Base-by-base conservation (phyloP, 2,888 invertebrate genomes). In the Amblyjoppa fuscipennis region DNA sequence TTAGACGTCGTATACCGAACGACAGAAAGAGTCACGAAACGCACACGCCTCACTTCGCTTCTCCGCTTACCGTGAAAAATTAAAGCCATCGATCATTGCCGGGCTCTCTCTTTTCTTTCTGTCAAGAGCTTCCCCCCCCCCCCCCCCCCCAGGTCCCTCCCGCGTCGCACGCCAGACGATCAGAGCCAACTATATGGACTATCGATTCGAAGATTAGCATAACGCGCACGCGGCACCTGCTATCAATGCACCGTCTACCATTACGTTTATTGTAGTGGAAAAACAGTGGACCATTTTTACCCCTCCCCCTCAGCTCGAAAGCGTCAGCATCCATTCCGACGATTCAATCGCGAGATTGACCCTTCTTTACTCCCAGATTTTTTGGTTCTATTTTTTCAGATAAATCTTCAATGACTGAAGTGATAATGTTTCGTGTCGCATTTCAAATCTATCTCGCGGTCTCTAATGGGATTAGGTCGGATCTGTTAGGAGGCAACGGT, bases 41-140 rank as follows among this genome's bases (percentile, higher is more conserved):
- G 76, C 73, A 66, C 56, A 31, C 25, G 31, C 66, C 66, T 80
- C 81, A 80, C 75, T 77, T 84, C 79, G 59, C 66, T 70, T 64
- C 51, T 51, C 81, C 81, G 70, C 71, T 85, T 84, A 86, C 84
- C 79, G 81, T 87, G 85, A 84, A 85, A 87, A 85, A 87, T 87
- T 86, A 82, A 86, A 86, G 84, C 75, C 76, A 87, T 87, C 87
- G 83, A 87, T 87, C 87, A 87, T 87, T 76, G 41, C 31, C 25
- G 38, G 34, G 76, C 45, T 81, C 69, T 38, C 82, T 70, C 75
- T 83, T 51, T 64, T 53, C 34, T 66, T 66, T 68, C 81, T 71
- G 77, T 74, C 68, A 75, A 53, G 69, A 59, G 45, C 45, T 2
- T 16, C 16, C 45, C 45, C 4, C 45, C 16, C 41, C 16, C 45